Conservation (phyloP, 2,797 vertebrate species). For the Lepilemur septentrionalis region DNA sequence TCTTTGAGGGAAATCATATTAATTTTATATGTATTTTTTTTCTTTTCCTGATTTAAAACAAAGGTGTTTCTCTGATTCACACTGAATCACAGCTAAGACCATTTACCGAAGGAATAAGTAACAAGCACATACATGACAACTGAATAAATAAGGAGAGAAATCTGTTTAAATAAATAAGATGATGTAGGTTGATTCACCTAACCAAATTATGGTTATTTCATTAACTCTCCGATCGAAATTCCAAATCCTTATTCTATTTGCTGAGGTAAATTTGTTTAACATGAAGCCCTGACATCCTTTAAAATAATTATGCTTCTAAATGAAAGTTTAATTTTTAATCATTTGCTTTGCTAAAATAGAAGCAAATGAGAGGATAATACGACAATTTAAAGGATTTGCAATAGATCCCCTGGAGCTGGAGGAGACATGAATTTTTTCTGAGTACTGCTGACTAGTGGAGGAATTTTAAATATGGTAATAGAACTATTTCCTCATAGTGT, state of each 20-base stretch:
- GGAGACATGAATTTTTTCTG: background rate
- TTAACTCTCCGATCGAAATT: slow-evolving; percentile 48
- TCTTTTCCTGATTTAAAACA: slow-evolving; percentile 33
- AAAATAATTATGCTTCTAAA: slow-evolving; percentile 73
- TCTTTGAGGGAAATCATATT: background rate
- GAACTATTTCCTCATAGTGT: background rate
- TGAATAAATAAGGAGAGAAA: slow-evolving; percentile 28
- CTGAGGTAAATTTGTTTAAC: slow-evolving; percentile 65
- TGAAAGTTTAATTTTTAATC: slow-evolving; percentile 75
- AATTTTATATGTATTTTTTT: slow-evolving; percentile 28
- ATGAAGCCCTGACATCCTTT: slow-evolving; percentile 55
- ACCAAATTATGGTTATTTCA: slow-evolving; percentile 67
- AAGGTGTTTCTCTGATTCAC: slow-evolving; percentile 19
- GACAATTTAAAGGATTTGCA: slow-evolving; percentile 46
- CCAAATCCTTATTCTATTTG: slow-evolving; percentile 56
- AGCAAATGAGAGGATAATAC: slow-evolving; percentile 56
- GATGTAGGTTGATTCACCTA: slow-evolving; percentile 45
- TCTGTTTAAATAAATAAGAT: slow-evolving; percentile 56
- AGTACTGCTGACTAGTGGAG: slow-evolving; percentile 9
- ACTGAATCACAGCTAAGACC: slow-evolving; percentile 29
- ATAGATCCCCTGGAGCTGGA: slow-evolving; percentile 22
- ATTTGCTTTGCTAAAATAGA: slow-evolving; percentile 70
- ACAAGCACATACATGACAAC: slow-evolving; percentile 11
- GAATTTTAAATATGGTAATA: slow-evolving; percentile 9
- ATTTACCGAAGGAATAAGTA: slow-evolving; percentile 53